Evolutionary conservation across 1,140 invertebrate genomes (phyloP), one percentile per base, ranked within the genome.

Genomic region (Trigoniulus corallinus): DNA sequence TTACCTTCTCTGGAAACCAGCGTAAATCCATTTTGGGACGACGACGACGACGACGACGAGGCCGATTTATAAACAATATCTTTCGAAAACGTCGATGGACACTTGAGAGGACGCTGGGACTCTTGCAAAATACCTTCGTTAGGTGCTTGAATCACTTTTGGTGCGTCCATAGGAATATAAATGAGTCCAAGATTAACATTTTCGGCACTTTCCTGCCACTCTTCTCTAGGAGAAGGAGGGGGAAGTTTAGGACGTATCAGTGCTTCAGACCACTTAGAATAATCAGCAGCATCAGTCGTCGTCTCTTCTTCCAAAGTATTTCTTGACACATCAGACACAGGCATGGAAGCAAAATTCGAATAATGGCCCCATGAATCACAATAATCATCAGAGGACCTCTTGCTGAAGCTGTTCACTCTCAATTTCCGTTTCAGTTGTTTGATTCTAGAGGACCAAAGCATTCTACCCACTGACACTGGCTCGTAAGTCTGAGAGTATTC

Each of bases 161-260:
- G 54, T 34, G 58, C 58, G 48, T 64, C 62, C 62, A 64, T 64
- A 12, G 62, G 62, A n/a, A 64, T 61, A 47, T 64, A 64, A 47
- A 64, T 62, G 18, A 61, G 57, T 20, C 62, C 62, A 29, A 64
- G 53, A 47, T 60, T 64, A n/a, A 63, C 56, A 54, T 62, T 64
- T n/a, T n/a, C n/a, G 52, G 56, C 61, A 42, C 54, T 34, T 2
- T 54, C 48, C 18, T 59, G 55, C 26, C 34, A 37, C 12, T 25
- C 21, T 7, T 12, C 22, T 23, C 23, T 20, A 7, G 15, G 21
- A n/a, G n/a, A n/a, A n/a, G n/a, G n/a, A n/a, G n/a, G n/a, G n/a
- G n/a, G n/a, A n/a, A n/a, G n/a, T n/a, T n/a, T n/a, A n/a, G n/a
- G n/a, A n/a, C n/a, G n/a, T n/a, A n/a, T n/a, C n/a, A n/a, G n/a